A percentile compares a stretch with the other conserved stretches of the same genome.
These are phyloP conservation scores for Mamestra configurata DNA, from an alignment of 1,140 invertebrate species.

Conservation along the genomic window DNA sequence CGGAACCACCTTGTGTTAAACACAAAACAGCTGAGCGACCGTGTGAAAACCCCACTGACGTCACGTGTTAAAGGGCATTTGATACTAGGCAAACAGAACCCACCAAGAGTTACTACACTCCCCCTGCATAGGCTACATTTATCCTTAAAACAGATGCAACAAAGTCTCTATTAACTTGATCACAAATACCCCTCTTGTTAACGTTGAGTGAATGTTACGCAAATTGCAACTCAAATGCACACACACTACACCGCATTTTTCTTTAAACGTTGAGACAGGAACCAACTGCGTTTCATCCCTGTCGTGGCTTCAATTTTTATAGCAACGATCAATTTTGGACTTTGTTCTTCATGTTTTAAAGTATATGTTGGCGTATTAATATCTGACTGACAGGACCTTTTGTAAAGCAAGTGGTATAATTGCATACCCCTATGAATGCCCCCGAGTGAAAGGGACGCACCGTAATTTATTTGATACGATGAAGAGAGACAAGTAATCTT, in stretches of 20 bases:
- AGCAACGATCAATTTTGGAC: neutral
- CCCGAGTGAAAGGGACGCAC: slow-evolving; percentile 24
- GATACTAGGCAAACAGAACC: slow-evolving; percentile 63
- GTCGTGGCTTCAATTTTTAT: neutral
- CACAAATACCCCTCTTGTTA: neutral
- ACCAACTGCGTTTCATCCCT: slow-evolving; percentile 9
- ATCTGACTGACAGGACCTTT: neutral
- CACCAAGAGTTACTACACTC: slow-evolving; percentile 44
- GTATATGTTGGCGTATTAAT: neutral
- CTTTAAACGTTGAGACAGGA: neutral
- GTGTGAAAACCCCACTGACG: slow-evolving; percentile 14
- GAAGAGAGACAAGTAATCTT: neutral
- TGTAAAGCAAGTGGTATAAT: neutral
- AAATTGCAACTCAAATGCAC: slow-evolving; percentile 36
- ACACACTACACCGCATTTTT: slow-evolving; percentile 11
- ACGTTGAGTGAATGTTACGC: neutral
- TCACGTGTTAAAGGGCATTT: slow-evolving; percentile 72
- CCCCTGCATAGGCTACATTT: neutral
- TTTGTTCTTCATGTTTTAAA: neutral
- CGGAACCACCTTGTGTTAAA: neutral
- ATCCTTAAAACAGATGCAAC: neutral
- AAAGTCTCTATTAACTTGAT: slow-evolving; percentile 3
- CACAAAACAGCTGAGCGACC: slow-evolving; percentile 39
- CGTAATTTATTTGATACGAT: neutral
- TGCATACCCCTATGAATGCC: slow-evolving; percentile 25